Evolutionary conservation across 2,797 vertebrate species (phyloP).

Genomic region (Eleutherodactylus coqui): DNA sequence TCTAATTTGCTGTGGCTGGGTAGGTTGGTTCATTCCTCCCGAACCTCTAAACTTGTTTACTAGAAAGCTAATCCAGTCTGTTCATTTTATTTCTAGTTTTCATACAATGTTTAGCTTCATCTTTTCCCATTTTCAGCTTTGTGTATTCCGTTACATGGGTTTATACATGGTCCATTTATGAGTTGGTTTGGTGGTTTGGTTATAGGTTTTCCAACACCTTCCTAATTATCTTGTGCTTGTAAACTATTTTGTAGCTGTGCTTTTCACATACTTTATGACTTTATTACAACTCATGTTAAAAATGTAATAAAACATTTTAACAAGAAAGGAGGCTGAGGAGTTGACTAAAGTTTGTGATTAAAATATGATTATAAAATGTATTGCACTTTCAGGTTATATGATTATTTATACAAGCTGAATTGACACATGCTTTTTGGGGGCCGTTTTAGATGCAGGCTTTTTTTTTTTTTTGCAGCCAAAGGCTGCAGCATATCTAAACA

Average conservation of each 20-base stretch:
- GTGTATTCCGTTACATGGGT: not conserved
- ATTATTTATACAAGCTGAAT: not conserved
- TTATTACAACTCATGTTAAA: slow-evolving; percentile 12
- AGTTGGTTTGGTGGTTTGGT: not conserved
- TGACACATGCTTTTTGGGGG: not conserved
- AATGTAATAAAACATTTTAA: not conserved
- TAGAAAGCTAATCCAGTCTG: not conserved
- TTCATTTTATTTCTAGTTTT: not conserved
- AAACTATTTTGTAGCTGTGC: not conserved
- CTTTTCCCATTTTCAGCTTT: not conserved
- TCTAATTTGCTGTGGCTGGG: not conserved
- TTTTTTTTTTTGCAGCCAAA: not conserved
- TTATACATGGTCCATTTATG: not conserved
- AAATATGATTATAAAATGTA: not conserved
- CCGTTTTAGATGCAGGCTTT: not conserved
- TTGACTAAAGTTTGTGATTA: not conserved
- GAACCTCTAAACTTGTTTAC: not conserved
- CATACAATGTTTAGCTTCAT: not conserved
- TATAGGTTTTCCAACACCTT: not conserved
- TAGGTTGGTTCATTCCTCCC: too few relatives aligned
- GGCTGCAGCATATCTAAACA: not conserved
- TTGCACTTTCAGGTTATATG: not conserved
- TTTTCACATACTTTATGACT: slow-evolving; percentile 8
- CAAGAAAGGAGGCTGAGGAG: not conserved
- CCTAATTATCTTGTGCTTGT: slow-evolving; percentile 3